Percentiles rank a stretch among this genome's conserved stretches.
Evolutionary conservation across 2,797 vertebrate genomes (phyloP).

Genomic region (Ctenopoma kingsleyae): DNA sequence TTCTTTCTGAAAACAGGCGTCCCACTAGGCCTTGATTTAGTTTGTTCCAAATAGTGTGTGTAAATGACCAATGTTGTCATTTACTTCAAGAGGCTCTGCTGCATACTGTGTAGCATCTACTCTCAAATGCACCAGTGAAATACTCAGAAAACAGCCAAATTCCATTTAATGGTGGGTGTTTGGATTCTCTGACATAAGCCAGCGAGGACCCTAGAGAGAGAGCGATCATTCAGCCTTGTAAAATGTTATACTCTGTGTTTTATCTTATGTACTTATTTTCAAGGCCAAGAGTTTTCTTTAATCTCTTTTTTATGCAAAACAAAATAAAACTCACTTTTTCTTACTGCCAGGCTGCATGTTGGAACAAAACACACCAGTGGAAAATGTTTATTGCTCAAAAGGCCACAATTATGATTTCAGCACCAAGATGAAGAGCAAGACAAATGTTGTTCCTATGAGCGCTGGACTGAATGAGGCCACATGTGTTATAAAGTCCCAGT

Average conservation of each 20-base stretch:
- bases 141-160: conserved; percentile 25
- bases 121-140: conserved; percentile 8
- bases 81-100: conserved; percentile 13
- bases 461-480: conserved; percentile 77
- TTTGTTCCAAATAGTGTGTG: conserved; percentile 3
- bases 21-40: conserved; percentile 4
- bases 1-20: neutral
- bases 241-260: conserved; percentile 31
- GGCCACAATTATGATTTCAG: conserved; percentile 53
- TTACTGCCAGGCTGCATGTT: neutral
- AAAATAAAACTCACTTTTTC: conserved; percentile 24
- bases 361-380: conserved; percentile 35
- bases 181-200: conserved; percentile 39
- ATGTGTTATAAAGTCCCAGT: conserved; percentile 60
- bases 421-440: conserved; percentile 42
- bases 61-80: conserved; percentile 14
- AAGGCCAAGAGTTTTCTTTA: conserved; percentile 30
- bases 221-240: conserved; percentile 23
- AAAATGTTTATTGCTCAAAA: conserved; percentile 59
- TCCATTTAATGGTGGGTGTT: conserved; percentile 36
- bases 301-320: conserved; percentile 47
- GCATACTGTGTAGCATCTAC: conserved; percentile 6
- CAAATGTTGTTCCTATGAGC: conserved; percentile 54
- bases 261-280: conserved; percentile 38
- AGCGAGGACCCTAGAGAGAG: conserved; percentile 4